Evolutionary conservation across 2,113 vertebrate species (phyloP), one percentile per base, ranked within the genome.

Genomic region (Opisthocomus hoazin): DNA sequence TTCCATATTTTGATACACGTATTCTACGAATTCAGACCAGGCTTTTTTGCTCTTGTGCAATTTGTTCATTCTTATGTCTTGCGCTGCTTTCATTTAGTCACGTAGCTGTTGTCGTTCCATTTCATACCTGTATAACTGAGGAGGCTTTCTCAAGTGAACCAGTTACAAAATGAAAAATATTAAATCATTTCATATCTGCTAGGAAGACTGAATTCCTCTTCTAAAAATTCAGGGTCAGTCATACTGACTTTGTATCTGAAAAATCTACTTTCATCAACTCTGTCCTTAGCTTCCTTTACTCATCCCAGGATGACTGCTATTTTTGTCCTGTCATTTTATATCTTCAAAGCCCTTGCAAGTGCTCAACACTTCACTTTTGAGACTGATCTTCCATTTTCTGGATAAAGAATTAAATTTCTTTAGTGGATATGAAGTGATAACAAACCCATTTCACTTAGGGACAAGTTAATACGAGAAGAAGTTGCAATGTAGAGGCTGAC

Each of bases 321-420:
- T 87, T 95, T 83, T 92, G 57, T 85, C 53, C 60, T 32, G 74
- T 69, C 29, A 76, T 96, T 95, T 95, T 69, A 16, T 37, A 87
- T 68, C 86, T 87, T 53, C 14, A 12, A 81, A 93, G 75, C 65
- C 78, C 90, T 92, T 88, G 87, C 68, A 79, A 84, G 30, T 45
- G 32, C 43, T 93, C 84, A 81, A 27, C 24, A 23, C 68, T 84
- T 90, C 75, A 53, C 36, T 93, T 93, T 56, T 86, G 58, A 96
- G 83, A 85, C 43, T 54, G 70, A 82, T 71, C 21, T 89, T 95
- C 60, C 51, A 85, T 83, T 94, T 96, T 85, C 57, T 83, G 75
- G 74, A 61, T 85, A 89, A 84, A 58, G 43, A 94, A 94, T 71
- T 83, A 53, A 69, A 93, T 92, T 76, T 89, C 68, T 76, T 76